Conservation (phyloP, 2,797 vertebrate genomes). For the Thamnophis elegans region DNA sequence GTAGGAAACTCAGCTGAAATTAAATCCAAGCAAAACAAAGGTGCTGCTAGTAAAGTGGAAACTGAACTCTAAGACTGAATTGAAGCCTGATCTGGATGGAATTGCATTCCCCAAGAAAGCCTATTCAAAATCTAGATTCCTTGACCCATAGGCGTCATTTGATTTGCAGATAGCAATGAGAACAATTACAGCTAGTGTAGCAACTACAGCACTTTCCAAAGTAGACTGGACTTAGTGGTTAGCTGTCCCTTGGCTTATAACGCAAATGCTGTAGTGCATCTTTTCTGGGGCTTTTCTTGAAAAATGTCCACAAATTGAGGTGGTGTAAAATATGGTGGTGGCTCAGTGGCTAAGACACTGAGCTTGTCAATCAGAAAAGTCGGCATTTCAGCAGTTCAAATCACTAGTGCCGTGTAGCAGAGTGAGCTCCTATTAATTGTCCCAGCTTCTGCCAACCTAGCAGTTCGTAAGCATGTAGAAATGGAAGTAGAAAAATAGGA, state of each 20-base stretch:
- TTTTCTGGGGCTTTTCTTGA: background rate
- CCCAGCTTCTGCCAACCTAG: too few relatives aligned
- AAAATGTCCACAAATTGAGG: background rate
- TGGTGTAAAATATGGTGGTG: background rate
- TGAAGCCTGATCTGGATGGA: background rate
- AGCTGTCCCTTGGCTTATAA: background rate
- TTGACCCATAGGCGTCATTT: background rate
- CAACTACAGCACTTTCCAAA: background rate
- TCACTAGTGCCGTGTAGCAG: too few relatives aligned
- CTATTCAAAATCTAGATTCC: background rate
- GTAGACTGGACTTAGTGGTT: background rate
- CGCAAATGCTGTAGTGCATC: background rate
- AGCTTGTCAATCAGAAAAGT: too few relatives aligned
- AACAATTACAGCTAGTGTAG: background rate
- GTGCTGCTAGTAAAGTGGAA: background rate
- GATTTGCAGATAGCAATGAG: background rate
- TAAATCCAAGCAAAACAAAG: background rate
- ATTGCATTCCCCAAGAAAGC: background rate
- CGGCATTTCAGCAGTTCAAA: too few relatives aligned
- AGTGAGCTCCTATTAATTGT: too few relatives aligned
- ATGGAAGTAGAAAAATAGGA: too few relatives aligned
- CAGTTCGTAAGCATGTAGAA: too few relatives aligned
- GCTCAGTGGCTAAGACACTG: too few relatives aligned
- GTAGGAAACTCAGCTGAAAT: background rate
- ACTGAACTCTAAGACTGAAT: background rate